Conservation (phyloP, 2,797 vertebrate genomes). For the Coracias cyanogaster region DNA sequence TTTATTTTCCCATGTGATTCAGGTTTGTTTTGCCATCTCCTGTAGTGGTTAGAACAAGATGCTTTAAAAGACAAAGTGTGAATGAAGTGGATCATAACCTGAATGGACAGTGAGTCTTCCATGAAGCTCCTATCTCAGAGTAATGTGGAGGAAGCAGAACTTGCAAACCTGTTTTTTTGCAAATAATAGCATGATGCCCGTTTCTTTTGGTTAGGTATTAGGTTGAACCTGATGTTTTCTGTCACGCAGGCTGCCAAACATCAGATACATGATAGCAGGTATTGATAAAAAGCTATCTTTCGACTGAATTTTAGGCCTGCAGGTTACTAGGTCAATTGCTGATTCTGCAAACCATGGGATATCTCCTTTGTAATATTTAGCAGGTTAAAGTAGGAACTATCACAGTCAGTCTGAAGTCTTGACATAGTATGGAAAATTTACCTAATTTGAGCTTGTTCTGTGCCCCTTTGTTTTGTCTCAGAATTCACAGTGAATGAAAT, state of each 20-base stretch:
- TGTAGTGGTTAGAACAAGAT: not conserved
- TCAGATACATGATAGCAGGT: not conserved
- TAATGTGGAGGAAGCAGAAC: accelerated
- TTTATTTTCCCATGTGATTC: not conserved
- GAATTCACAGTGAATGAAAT: not conserved
- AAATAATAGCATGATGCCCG: not conserved
- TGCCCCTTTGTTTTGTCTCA: not conserved
- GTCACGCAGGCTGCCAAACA: not conserved
- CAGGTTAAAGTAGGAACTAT: not conserved
- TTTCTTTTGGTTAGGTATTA: not conserved
- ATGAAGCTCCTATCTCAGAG: not conserved
- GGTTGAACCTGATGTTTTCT: not conserved
- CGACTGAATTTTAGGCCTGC: not conserved
- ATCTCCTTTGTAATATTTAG: not conserved
- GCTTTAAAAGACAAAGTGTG: not conserved
- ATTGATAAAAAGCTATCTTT: not conserved
- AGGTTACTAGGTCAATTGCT: not conserved
- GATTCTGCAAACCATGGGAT: not conserved
- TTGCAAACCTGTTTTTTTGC: not conserved
- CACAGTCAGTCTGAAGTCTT: not conserved
- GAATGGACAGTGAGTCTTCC: not conserved
- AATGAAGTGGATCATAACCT: not conserved
- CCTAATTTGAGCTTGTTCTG: not conserved
- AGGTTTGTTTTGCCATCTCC: not conserved
- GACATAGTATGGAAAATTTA: not conserved